A percentile compares a stretch with the other conserved stretches of the same genome.
Conservation (phyloP, 1,140 invertebrate species). For the Drosophila gunungcola region DNA sequence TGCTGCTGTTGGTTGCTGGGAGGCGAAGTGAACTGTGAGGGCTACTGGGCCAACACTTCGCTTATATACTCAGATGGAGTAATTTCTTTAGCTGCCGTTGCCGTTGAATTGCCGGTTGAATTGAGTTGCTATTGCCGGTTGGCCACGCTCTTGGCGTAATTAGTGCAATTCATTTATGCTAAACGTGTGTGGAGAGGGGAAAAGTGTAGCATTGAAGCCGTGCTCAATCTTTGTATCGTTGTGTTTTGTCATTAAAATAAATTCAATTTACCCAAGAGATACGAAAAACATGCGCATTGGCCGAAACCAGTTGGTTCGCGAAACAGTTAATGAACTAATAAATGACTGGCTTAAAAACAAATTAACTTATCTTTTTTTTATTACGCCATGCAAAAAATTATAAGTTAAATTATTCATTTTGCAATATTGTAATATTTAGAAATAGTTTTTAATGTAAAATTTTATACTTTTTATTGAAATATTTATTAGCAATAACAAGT, state of each 20-base stretch:
- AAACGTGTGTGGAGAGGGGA: conserved; percentile 55
- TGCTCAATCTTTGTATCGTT: conserved; percentile 38
- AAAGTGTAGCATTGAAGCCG: conserved; percentile 65
- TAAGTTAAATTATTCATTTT: too few relatives aligned
- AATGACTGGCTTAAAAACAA: conserved; percentile 11
- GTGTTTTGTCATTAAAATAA: conserved; percentile 69
- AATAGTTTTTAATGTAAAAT: too few relatives aligned
- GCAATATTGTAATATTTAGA: too few relatives aligned
- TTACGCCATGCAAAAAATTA: too few relatives aligned
- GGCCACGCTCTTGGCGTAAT: conserved; percentile 60
- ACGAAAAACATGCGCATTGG: conserved; percentile 32
- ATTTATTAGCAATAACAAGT: too few relatives aligned
- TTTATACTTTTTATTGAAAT: too few relatives aligned
- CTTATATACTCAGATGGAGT: conserved; percentile 66
- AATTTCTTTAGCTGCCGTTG: conserved; percentile 6
- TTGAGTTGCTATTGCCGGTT: conserved; percentile 1
- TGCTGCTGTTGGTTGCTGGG: conserved; percentile 49
- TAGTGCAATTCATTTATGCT: conserved; percentile 79
- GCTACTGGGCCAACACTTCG: conserved; percentile 39
- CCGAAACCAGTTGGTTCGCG: conserved; percentile 11
- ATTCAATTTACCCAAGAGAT: conserved; percentile 43
- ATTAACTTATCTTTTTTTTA: conserved; percentile 1
- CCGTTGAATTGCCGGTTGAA: background rate
- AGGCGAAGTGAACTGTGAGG: conserved; percentile 63
- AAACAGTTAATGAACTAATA: conserved; percentile 8